phyloP scores from a whole-genome alignment of 2,113 vertebrate genomes.

The human region DNA sequence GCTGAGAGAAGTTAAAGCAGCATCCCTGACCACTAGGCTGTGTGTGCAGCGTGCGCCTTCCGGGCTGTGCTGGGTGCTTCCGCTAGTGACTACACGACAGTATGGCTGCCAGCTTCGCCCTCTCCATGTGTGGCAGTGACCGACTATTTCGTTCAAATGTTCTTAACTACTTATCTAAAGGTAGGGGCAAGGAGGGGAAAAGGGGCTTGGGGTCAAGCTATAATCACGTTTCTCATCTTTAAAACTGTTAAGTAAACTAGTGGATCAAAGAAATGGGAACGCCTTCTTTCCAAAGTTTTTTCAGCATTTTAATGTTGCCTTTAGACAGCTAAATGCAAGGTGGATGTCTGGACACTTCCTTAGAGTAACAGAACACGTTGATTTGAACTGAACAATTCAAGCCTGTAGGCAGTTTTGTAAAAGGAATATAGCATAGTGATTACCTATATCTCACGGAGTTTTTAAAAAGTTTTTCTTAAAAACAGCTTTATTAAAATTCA shows the following conservation, averaged over 20 bases:
- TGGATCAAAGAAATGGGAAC: not conserved
- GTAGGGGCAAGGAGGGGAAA: not conserved
- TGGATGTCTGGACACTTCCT: not conserved
- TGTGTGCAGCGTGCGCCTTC: accelerated
- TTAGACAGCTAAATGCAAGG: not conserved
- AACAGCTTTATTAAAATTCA: not conserved
- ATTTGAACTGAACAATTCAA: not conserved
- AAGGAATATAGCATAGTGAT: not conserved
- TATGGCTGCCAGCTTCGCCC: not conserved
- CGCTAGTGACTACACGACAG: not conserved
- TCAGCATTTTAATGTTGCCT: not conserved
- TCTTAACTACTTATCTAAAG: not conserved
- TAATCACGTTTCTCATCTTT: not conserved
- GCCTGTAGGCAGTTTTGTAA: not conserved
- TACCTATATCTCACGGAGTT: not conserved
- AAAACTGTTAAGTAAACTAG: not conserved
- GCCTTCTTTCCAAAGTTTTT: not conserved
- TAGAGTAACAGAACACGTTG: not conserved
- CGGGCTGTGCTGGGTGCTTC: not conserved
- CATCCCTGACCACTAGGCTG: not conserved
- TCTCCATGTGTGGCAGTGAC: not conserved
- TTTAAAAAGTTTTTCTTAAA: not conserved
- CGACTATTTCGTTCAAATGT: not conserved
- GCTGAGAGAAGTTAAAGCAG: not conserved
- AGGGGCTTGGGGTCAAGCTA: not conserved